Evolutionary conservation across 2,888 invertebrate species (phyloP).

Genomic region (Hydrotaea cyrtoneurina): DNA sequence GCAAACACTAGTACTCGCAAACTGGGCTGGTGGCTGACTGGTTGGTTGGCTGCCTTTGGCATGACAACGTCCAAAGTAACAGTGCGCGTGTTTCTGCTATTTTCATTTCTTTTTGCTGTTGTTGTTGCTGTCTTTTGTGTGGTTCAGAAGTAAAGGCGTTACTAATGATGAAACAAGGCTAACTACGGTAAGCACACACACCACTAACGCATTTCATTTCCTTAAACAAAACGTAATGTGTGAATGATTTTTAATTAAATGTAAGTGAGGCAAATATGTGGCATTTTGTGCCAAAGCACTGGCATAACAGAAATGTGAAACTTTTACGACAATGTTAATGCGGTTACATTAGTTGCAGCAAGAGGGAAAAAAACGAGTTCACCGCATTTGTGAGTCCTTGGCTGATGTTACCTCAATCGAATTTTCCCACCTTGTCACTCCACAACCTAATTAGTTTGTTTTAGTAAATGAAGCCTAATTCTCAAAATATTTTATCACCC

Average conservation of each 20-base stretch:
- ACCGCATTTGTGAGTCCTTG: no score
- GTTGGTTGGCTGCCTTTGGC: conserved; percentile 45
- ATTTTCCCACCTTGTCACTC: no score
- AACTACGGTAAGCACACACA: not conserved
- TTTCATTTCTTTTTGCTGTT: not conserved
- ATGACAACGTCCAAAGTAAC: not conserved
- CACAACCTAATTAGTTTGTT: no score
- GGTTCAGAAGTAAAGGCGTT: conserved; percentile 14
- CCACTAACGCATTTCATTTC: not conserved
- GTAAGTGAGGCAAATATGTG: not conserved
- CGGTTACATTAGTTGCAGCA: no score
- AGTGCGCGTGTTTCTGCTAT: not conserved
- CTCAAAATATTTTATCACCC: no score
- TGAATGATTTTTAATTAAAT: not conserved
- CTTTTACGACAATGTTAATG: no score
- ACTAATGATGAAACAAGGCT: conserved; percentile 42
- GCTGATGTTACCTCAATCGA: no score
- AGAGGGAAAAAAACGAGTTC: no score
- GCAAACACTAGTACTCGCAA: conserved; percentile 32
- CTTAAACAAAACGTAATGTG: not conserved
- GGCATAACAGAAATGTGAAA: no score
- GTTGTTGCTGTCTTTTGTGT: not conserved
- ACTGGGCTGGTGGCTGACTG: conserved; percentile 3
- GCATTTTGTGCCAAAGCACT: not conserved
- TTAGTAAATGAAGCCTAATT: no score